Evolutionary conservation across 2,888 invertebrate species (phyloP).

Genomic region (Dryobotodes eremita): DNA sequence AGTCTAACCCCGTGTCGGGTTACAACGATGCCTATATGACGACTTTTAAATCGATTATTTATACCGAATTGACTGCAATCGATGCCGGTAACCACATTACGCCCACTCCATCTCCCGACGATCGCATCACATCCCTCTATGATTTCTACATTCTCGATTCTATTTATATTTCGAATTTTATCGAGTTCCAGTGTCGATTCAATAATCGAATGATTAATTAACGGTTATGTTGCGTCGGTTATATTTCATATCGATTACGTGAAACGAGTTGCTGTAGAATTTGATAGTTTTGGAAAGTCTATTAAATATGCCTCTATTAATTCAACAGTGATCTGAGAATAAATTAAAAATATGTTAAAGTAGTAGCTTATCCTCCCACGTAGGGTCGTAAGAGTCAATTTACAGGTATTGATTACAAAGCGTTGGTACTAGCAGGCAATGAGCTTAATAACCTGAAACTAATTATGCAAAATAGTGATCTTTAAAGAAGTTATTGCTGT

Average conservation of each 20-base stretch:
- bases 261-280: constrained; percentile 57
- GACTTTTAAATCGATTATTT: constrained; percentile 86
- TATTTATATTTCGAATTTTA: constrained; percentile 71
- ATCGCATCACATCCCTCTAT: constrained; percentile 76
- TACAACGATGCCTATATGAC: constrained; percentile 77
- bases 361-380: constrained; percentile 59
- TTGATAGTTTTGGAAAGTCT: constrained; percentile 65
- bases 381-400: constrained; percentile 49
- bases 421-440: constrained; percentile 26
- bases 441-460: constrained; percentile 32
- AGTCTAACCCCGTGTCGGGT: constrained; percentile 81
- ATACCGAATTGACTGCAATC: constrained; percentile 79
- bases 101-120: constrained; percentile 76
- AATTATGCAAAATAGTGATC: constrained; percentile 52
- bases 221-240: constrained; percentile 59
- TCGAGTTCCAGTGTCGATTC: constrained; percentile 60
- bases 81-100: constrained; percentile 81
- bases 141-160: constrained; percentile 75
- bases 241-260: constrained; percentile 62
- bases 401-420: constrained; percentile 52
- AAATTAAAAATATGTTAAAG: constrained; percentile 46
- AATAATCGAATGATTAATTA: constrained; percentile 61
- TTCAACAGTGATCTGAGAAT: constrained; percentile 43
- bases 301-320: constrained; percentile 62
- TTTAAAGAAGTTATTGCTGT: constrained; percentile 42